Evolutionary conservation across 2,113 vertebrate genomes (phyloP).

Genomic region (Microtus pennsylvanicus): DNA sequence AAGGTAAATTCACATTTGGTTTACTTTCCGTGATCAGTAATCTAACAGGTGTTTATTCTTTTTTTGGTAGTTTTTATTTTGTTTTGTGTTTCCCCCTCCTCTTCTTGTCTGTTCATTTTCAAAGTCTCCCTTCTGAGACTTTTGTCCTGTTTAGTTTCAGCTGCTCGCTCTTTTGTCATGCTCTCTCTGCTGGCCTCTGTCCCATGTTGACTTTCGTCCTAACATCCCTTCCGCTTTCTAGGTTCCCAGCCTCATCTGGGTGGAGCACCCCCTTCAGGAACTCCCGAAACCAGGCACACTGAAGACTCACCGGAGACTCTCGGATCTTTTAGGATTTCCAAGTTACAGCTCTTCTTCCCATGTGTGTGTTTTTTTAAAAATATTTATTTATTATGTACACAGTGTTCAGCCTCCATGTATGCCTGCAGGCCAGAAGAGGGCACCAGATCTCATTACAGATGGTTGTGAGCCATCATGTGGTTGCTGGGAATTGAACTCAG

Average conservation of each 20-base stretch:
- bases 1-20: background rate
- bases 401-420: no score
- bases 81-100: background rate
- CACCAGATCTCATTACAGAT: no score
- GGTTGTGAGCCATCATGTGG: no score
- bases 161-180: background rate
- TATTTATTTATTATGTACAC: no score
- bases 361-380: no score
- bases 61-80: background rate
- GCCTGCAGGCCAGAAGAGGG: no score
- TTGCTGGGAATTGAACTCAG: no score
- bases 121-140: background rate
- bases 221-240: constrained; percentile 43
- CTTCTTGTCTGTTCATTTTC: background rate
- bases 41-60: background rate
- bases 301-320: background rate
- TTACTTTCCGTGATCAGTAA: background rate
- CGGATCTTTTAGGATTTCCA: background rate
- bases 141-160: background rate
- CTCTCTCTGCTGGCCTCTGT: background rate
- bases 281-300: constrained; percentile 20
- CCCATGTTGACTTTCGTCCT: background rate
- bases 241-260: constrained; percentile 35
- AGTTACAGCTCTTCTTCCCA: background rate
- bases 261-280: constrained; percentile 32